phyloP scores from a whole-genome alignment of 2,888 invertebrate genomes.

The Andrena flavipes region DNA sequence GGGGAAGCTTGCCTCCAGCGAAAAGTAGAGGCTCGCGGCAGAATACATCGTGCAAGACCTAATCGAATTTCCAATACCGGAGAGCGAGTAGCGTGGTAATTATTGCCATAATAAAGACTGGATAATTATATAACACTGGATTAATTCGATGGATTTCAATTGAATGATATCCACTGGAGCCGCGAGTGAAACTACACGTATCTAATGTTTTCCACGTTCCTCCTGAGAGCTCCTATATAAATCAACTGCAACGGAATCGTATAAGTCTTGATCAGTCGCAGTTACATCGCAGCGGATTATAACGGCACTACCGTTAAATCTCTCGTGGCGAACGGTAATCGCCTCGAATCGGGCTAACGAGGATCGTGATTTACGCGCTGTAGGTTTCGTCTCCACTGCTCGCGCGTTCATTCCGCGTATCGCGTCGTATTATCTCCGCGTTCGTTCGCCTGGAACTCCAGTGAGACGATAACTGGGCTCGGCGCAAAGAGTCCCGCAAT shows the following conservation, averaged over 20 bases:
- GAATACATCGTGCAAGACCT: neutral
- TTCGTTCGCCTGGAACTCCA: slow-evolving; percentile 17
- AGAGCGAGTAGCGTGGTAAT: no score
- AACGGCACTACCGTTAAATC: slow-evolving; percentile 66
- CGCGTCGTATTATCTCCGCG: slow-evolving; percentile 52
- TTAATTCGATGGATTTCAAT: neutral
- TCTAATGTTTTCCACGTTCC: neutral
- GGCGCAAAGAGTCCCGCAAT: slow-evolving; percentile 1
- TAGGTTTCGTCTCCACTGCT: slow-evolving; percentile 52
- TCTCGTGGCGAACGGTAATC: slow-evolving; percentile 61
- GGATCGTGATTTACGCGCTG: slow-evolving; percentile 73
- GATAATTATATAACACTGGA: neutral
- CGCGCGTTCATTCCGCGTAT: slow-evolving; percentile 45
- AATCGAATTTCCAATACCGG: neutral
- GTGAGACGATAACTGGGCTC: slow-evolving; percentile 29
- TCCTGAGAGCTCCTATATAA: neutral
- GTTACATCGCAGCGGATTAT: slow-evolving; percentile 64
- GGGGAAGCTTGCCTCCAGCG: neutral
- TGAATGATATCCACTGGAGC: neutral
- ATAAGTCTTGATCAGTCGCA: slow-evolving; percentile 27
- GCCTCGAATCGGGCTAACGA: slow-evolving; percentile 72
- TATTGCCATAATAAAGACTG: no score
- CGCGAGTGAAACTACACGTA: neutral
- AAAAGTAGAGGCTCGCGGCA: neutral
- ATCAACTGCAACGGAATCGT: neutral